Conservation (phyloP, 2,797 vertebrate species). For the Prunella strophiata region DNA sequence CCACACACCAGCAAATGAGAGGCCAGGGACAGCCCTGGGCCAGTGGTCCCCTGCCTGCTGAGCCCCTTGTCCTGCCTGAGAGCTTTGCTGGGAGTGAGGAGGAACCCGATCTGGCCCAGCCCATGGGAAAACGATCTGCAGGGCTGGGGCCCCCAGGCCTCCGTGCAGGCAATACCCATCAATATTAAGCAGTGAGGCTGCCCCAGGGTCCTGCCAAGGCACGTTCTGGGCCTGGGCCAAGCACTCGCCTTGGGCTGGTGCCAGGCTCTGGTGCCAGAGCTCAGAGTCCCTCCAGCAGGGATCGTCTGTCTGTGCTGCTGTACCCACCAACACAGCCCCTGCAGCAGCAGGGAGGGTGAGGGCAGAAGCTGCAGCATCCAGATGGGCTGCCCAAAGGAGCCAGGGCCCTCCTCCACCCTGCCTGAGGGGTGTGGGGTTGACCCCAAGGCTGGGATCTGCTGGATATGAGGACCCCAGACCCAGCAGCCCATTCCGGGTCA, state of each 20-base stretch:
- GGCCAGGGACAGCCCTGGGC: neutral
- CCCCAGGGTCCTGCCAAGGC: neutral
- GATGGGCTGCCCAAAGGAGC: neutral
- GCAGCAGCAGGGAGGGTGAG: neutral
- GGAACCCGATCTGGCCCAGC: slow-evolving; percentile 37
- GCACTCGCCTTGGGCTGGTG: rapidly evolving
- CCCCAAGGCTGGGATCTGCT: neutral
- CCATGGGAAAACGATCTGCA: slow-evolving; percentile 15
- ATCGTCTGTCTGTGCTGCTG: rapidly evolving
- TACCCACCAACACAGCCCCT: neutral
- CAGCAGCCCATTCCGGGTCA: neutral
- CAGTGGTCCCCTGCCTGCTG: neutral
- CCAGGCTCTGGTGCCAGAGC: neutral
- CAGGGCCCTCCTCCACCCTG: neutral
- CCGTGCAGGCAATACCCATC: neutral
- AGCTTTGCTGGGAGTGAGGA: neutral
- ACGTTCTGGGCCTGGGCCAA: neutral
- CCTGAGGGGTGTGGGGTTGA: rapidly evolving
- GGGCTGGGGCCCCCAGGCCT: neutral
- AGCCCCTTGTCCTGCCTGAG: neutral
- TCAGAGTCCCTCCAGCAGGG: neutral
- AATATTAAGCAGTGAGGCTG: slow-evolving; percentile 46
- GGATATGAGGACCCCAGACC: neutral
- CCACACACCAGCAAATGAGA: neutral
- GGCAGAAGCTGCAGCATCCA: neutral